phyloP scores from a whole-genome alignment of 2,113 vertebrate species.

The Eonycteris spelaea region DNA sequence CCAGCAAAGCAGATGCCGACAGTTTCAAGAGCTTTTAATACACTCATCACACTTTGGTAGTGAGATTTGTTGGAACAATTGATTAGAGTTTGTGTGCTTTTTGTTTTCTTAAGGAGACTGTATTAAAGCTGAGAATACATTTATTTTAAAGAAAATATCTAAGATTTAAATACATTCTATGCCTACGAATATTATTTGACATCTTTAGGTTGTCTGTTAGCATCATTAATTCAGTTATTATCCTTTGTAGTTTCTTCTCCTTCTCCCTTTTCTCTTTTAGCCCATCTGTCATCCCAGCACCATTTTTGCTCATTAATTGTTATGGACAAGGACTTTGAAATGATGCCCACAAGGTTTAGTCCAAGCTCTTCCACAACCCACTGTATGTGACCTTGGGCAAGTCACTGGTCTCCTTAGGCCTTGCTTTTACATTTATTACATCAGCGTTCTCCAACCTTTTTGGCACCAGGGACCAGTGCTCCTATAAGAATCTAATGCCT shows the following conservation, averaged over 20 bases:
- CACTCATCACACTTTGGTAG: background rate
- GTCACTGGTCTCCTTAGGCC: background rate
- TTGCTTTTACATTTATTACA: background rate
- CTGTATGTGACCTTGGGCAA: background rate
- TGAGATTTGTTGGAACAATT: constrained; percentile 50
- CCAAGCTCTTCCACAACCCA: background rate
- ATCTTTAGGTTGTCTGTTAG: background rate
- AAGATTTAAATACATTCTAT: background rate
- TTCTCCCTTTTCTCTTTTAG: background rate
- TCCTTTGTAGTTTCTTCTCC: background rate
- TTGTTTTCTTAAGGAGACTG: constrained; percentile 31
- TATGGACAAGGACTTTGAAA: background rate
- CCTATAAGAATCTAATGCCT: no score
- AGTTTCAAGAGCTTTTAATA: background rate
- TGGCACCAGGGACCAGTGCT: no score
- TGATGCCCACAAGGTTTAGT: background rate
- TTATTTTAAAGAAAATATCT: constrained; percentile 33
- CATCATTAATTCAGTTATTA: background rate
- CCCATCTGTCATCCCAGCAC: background rate
- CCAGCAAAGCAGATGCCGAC: constrained; percentile 50
- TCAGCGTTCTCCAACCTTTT: no score
- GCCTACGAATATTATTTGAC: background rate
- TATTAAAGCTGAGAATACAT: constrained; percentile 10
- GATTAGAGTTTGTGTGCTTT: constrained; percentile 59
- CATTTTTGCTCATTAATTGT: background rate